Evolutionary conservation across 2,888 invertebrate genomes (phyloP), one percentile per base, ranked within the genome.

Genomic region (Carabus problematicus): DNA sequence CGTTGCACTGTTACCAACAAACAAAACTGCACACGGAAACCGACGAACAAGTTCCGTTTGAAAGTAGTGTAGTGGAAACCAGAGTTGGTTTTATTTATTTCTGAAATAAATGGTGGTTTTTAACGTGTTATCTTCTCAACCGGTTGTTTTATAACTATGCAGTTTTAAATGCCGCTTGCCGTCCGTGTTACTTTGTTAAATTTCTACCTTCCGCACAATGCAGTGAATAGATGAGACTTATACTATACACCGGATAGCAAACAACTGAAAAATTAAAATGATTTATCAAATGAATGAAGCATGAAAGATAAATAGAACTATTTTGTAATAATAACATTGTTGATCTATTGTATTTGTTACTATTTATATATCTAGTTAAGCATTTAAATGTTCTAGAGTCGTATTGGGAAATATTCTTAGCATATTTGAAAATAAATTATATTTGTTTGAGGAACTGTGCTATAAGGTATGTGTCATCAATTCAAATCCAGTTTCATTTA

Each of bases 51-150:
- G 18, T 54, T 54, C 18, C 54, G 18, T 12, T 54, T 54, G 11
- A 54, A 54, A 54, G 12, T 54, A 54, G 12, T 54, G 12, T 16
- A 18, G 9, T 16, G 54, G 54, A 54, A 54, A 18, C 14, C 9
- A 54, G 54, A 8, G 18, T 8, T 11, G 18, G 54, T 12, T 54
- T 54, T 54, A 54, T 54, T 54, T 54, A 54, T 54, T 16, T 54
- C 54, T 11, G 3, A 16, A 54, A 54, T 54, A 12, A 54, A 54
- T 54, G 54, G 54, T 54, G 12, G 18, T 16, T 54, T 18, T 54
- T 18, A 54, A 54, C 54, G 9, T 9, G 12, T 18, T 9, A 9
- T 16, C 11, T 54, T 45, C 45, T 9, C 54, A 16, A 54, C 2
- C 18, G 54, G 4, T 54, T 54, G 18, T 54, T 54, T 12, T 54